Base-by-base conservation (phyloP, 1,140 invertebrate genomes). In the Caenorhabditis briggsae region DNA sequence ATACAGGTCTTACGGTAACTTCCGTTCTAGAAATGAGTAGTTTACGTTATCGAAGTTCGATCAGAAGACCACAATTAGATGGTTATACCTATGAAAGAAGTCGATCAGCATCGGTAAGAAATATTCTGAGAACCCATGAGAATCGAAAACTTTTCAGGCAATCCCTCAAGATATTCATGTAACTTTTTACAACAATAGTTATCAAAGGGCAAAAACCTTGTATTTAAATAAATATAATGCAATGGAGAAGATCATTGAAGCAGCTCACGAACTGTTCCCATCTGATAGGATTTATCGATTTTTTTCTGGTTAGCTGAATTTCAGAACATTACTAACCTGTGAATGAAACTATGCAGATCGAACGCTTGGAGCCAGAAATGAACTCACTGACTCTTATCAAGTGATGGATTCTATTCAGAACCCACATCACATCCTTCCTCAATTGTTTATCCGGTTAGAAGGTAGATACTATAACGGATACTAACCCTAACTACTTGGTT, bases 321-420 rank as follows among this genome's bases (percentile, higher is more conserved):
- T 25, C 6, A 25, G 5, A 9, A 6, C 25, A 9, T 11, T 7
- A 25, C n/a, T 8, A 8, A 58, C 16, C 7, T 23, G 20, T 20
- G 43, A 11, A 23, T 50, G 20, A 53, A 16, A 53, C 23, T 5
- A 50, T 78, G 0, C 46, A 78, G 70, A 78, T 50, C 53, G 46
- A 6, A 78, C 46, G 23, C 43, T 78, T 7, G 70, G 70, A 50
- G 46, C 70, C 2, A 48, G n/a, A 78, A 78, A 78, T 41, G 70
- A 78, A n/a, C 20, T 78, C 7, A 50, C 7, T 12, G 20, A 78
- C 46, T 78, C 70, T 0, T 23, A 25, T 20, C 70, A 78, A 78
- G 46, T 78, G 2, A 50, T 78, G 70, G 70, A 78, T 23, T 78
- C 46, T n/a, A n/a, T 78, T 50, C 70, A 50, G n/a, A 78, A 78